Evolutionary conservation across 2,113 vertebrate species (phyloP).

Genomic region (Aramus guarauna): DNA sequence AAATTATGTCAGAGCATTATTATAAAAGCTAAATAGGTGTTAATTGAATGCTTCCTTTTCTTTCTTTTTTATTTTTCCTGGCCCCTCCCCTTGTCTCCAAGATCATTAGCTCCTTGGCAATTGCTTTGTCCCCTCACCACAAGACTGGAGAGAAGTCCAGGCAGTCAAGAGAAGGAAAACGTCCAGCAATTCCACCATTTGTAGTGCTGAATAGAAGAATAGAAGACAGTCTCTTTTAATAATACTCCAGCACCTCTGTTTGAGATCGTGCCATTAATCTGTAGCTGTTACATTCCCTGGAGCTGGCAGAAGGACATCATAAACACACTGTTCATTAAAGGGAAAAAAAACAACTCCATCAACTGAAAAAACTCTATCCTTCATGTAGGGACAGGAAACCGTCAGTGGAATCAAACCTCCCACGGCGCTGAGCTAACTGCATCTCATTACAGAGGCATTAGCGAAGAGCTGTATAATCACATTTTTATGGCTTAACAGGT

Average conservation of each 20-base stretch:
- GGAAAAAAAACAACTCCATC: neutral
- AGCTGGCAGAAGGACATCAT: neutral
- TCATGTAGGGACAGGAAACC: neutral
- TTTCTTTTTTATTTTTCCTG: neutral
- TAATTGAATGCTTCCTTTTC: constrained; percentile 13
- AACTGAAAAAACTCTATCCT: neutral
- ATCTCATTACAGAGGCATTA: neutral
- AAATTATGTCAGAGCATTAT: neutral
- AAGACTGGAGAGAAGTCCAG: neutral
- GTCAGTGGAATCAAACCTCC: neutral
- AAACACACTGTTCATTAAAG: neutral
- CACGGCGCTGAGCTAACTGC: neutral
- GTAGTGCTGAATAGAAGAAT: neutral
- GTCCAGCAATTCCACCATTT: neutral
- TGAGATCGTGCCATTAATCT: neutral
- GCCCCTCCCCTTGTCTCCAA: neutral
- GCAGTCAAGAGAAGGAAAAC: neutral
- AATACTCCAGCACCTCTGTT: neutral
- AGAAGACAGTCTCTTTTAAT: neutral
- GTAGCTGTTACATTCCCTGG: neutral
- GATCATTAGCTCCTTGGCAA: neutral
- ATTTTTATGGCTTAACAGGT: neutral
- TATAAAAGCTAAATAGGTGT: neutral
- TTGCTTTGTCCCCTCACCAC: neutral
- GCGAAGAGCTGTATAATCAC: neutral